These are phyloP conservation scores for Chiloscyllium plagiosum DNA, from an alignment of 2,113 vertebrate genomes.

Conservation along the genomic window DNA sequence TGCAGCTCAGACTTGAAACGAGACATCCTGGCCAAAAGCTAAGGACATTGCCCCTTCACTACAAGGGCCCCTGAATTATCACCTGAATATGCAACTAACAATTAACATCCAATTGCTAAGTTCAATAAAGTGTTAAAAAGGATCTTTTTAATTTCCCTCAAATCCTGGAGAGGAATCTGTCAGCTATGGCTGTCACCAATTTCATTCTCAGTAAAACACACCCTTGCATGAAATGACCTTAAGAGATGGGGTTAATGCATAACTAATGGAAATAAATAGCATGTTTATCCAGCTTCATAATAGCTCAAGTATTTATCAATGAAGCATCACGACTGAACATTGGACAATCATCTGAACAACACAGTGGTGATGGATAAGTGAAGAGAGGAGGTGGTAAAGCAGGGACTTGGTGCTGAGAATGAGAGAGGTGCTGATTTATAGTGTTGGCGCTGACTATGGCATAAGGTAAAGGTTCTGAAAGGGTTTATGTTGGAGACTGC, in stretches of 20 bases:
- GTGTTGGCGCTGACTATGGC: too few relatives aligned
- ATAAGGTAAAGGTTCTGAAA: too few relatives aligned
- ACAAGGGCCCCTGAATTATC: too few relatives aligned
- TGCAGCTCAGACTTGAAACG: too few relatives aligned
- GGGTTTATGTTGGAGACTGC: too few relatives aligned
- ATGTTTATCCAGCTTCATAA: not conserved
- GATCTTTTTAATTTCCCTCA: not conserved
- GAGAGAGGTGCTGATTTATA: too few relatives aligned
- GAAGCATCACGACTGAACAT: not conserved
- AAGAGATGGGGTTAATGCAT: not conserved
- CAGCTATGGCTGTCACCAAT: not conserved
- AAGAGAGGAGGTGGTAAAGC: not conserved
- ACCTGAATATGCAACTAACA: not conserved
- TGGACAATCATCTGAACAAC: not conserved
- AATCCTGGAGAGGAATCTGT: not conserved
- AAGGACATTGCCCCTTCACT: too few relatives aligned
- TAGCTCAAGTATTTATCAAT: not conserved
- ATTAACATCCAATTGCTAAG: not conserved
- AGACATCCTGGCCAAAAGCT: too few relatives aligned
- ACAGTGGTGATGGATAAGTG: not conserved
- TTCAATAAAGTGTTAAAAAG: not conserved
- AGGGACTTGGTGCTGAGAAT: too few relatives aligned
- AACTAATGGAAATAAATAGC: not conserved
- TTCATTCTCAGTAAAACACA: not conserved
- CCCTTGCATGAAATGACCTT: not conserved